Percentiles rank a stretch among this genome's conserved stretches.
Conservation (phyloP, 2,113 vertebrate species). For the Marmota flaviventris region DNA sequence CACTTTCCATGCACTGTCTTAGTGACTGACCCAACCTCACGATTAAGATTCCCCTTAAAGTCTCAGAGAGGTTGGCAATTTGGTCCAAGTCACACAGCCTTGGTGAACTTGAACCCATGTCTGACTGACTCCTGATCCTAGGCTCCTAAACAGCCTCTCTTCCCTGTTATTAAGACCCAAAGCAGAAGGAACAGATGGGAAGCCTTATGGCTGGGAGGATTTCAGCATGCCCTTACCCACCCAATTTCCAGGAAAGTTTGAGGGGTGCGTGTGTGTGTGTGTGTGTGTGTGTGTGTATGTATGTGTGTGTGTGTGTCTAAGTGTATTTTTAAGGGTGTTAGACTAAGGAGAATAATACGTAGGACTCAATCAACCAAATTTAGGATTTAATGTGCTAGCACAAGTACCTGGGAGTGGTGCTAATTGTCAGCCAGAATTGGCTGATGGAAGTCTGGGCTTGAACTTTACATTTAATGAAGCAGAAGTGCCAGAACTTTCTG, state of each 20-base stretch:
- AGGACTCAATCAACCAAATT: neutral
- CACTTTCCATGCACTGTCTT: neutral
- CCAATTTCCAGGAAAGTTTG: neutral
- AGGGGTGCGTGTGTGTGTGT: accelerated
- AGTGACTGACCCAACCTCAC: neutral
- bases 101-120: neutral
- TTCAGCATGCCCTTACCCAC: no score
- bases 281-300: no score
- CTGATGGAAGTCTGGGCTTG: neutral
- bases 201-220: neutral
- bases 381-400: neutral
- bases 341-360: neutral
- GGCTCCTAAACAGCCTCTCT: neutral
- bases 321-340: neutral
- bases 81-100: neutral
- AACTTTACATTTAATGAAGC: neutral
- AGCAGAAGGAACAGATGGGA: neutral
- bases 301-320: no score
- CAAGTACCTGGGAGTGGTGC: neutral
- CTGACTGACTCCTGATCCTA: neutral
- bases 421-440: neutral
- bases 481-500: neutral
- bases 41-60: neutral
- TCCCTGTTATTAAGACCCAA: neutral
- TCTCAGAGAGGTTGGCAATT: neutral